Conservation (phyloP, 2,797 vertebrate species). For the Bothrops alternatus region DNA sequence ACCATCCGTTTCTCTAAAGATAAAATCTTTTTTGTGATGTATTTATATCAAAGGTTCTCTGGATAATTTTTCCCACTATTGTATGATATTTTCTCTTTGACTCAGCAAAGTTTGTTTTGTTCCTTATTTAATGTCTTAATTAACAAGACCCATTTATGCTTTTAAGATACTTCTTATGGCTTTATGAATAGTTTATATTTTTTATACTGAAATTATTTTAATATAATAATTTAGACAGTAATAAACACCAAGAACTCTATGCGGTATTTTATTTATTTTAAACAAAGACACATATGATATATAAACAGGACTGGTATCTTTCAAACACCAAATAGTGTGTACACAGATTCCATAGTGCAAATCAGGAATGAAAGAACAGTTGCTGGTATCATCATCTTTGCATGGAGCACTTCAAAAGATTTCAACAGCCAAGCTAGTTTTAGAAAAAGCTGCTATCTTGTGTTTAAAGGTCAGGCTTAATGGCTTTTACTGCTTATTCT, state of each 20-base stretch:
- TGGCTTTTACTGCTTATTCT: neutral
- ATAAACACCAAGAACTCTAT: neutral
- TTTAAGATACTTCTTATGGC: neutral
- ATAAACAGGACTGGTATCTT: neutral
- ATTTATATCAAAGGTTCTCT: neutral
- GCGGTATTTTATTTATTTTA: neutral
- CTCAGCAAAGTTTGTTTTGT: neutral
- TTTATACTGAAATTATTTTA: neutral
- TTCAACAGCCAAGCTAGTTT: constrained; percentile 19
- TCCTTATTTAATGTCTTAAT: neutral
- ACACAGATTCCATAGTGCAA: neutral
- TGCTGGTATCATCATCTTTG: constrained; percentile 2
- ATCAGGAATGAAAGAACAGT: neutral
- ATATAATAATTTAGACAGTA: neutral
- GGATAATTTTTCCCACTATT: neutral
- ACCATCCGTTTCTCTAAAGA: neutral
- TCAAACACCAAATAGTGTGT: neutral
- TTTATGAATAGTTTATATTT: neutral
- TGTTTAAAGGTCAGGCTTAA: constrained; percentile 6
- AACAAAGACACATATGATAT: neutral
- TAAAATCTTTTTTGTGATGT: neutral
- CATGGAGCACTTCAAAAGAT: constrained; percentile 11
- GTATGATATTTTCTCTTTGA: neutral
- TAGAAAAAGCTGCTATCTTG: constrained; percentile 16
- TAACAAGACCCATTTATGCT: neutral